Conservation (phyloP, 2,888 invertebrate genomes). For the Neoitamus cyanurus region DNA sequence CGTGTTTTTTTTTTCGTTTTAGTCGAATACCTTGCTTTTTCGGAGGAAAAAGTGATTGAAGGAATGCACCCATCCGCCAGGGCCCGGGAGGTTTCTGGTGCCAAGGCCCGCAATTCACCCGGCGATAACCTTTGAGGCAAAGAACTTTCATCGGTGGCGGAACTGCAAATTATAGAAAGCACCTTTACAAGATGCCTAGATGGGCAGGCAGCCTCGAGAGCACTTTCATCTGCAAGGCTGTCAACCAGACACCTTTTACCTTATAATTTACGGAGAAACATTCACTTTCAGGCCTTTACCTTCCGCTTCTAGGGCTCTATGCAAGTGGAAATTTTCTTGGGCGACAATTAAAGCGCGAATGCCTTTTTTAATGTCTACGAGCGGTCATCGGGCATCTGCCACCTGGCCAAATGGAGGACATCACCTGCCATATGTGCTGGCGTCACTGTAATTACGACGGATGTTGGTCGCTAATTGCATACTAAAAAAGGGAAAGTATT, state of each 20-base stretch:
- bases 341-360: not conserved
- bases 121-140: not conserved
- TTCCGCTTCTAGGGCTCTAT: not conserved
- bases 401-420: not conserved
- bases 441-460: not conserved
- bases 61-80: not conserved
- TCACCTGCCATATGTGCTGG: not conserved
- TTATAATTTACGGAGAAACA: conserved; percentile 13
- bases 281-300: conserved; percentile 8
- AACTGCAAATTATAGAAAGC: conserved; percentile 18
- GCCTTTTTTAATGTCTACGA: not conserved
- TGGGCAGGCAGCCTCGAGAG: not conserved
- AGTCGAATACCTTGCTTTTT: not conserved
- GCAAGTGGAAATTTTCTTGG: not conserved
- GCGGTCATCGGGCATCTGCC: not conserved
- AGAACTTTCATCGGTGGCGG: not conserved
- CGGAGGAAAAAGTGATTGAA: not conserved
- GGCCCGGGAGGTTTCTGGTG: not conserved
- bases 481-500: not conserved
- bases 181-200: not conserved
- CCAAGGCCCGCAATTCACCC: not conserved
- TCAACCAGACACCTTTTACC: conserved; percentile 27
- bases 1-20: not conserved
- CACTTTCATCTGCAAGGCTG: conserved; percentile 26
- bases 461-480: not conserved